phyloP scores from a whole-genome alignment of 1,140 invertebrate species.

The Eueides isabella region DNA sequence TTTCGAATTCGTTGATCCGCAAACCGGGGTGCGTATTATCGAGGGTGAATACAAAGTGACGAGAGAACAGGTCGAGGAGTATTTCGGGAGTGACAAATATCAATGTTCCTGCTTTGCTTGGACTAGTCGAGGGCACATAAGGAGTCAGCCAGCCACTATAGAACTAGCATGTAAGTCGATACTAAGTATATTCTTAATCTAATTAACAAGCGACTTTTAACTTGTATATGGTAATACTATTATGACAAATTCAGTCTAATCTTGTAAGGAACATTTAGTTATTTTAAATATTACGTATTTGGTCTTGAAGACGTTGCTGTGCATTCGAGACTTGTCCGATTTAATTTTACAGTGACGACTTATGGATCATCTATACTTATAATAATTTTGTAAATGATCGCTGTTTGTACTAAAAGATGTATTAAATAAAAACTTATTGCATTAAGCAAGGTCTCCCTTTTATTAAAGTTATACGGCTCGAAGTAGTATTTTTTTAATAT shows the following conservation, averaged over 20 bases:
- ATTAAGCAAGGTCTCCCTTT: no score
- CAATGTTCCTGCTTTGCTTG: conserved; percentile 95
- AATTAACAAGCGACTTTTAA: conserved; percentile 16
- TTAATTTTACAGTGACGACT: no score
- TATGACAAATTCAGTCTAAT: conserved; percentile 24
- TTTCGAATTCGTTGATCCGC: conserved; percentile 88
- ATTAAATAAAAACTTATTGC: no score
- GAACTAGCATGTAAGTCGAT: conserved; percentile 94
- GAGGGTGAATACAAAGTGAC: conserved; percentile 93
- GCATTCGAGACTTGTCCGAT: neutral
- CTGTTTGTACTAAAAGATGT: no score
- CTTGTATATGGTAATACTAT: conserved; percentile 27
- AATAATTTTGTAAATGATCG: no score
- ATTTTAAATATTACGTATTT: conserved; percentile 17
- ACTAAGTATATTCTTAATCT: conserved; percentile 20
- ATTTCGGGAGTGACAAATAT: conserved; percentile 92
- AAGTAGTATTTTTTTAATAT: no score
- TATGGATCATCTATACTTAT: no score
- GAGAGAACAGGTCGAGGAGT: conserved; percentile 94
- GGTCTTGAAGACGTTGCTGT: neutral
- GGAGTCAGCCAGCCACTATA: conserved; percentile 91
- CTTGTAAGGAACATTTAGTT: conserved; percentile 19
- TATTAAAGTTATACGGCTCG: no score
- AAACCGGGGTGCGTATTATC: conserved; percentile 91
- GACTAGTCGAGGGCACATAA: conserved; percentile 88